These are phyloP conservation scores for Megalonaias nervosa DNA, from an alignment of 1,140 invertebrate species.

Conservation along the genomic window DNA sequence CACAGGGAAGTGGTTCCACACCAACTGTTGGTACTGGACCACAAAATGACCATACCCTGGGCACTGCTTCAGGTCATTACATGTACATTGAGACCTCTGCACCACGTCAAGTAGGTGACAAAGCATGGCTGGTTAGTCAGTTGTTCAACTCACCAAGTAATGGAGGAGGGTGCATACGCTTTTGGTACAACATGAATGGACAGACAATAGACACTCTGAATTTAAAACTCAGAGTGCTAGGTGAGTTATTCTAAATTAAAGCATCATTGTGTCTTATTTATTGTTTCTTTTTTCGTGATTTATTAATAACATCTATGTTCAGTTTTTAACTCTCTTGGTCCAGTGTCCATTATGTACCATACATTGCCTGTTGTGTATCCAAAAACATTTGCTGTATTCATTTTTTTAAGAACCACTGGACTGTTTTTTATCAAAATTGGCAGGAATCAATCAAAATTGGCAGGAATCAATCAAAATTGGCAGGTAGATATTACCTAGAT, in stretches of 20 bases:
- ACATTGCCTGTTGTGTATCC: too few species aligned
- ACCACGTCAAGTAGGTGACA: constrained; percentile 53
- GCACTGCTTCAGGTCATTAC: constrained; percentile 54
- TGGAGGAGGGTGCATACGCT: constrained; percentile 56
- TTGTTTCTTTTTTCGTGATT: too few species aligned
- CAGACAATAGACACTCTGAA: constrained; percentile 52
- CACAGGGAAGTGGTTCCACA: constrained; percentile 47
- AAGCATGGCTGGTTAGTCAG: constrained; percentile 56
- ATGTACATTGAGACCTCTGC: constrained; percentile 65
- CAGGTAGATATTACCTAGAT: too few species aligned
- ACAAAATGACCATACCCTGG: constrained; percentile 48
- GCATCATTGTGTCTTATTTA: too few species aligned
- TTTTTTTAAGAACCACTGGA: too few species aligned
- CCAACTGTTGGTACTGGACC: constrained; percentile 52
- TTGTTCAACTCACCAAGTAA: constrained; percentile 38
- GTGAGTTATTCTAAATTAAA: constrained; percentile 18
- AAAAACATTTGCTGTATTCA: too few species aligned
- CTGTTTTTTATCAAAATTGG: too few species aligned
- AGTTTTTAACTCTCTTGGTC: too few species aligned
- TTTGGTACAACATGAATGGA: constrained; percentile 70
- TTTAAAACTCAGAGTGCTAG: constrained; percentile 44
- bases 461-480: too few species aligned
- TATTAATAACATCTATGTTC: too few species aligned
- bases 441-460: too few species aligned
- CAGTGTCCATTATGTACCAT: too few species aligned